These are phyloP conservation scores for Bellardia pandia DNA, from an alignment of 2,888 invertebrate genomes.

Conservation along the genomic window DNA sequence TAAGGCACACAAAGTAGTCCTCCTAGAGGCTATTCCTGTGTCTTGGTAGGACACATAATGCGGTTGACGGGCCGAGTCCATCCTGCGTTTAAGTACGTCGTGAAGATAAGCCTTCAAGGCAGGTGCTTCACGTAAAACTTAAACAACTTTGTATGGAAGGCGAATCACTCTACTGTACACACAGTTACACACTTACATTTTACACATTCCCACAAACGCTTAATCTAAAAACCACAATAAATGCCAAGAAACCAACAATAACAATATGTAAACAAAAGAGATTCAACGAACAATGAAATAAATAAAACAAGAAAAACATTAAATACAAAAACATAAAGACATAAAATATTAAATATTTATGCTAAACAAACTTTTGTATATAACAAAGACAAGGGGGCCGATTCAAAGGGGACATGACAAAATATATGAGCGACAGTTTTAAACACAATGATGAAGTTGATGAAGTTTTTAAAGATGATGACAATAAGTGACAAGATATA, in stretches of 20 bases:
- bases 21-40: too few relatives aligned
- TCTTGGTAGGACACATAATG: too few relatives aligned
- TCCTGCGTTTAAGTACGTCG: too few relatives aligned
- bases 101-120: too few relatives aligned
- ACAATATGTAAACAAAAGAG: not conserved
- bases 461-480: not conserved
- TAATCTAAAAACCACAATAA: not conserved
- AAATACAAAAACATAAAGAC: not conserved
- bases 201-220: not conserved
- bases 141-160: too few relatives aligned
- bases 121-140: too few relatives aligned
- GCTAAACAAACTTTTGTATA: not conserved
- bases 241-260: not conserved
- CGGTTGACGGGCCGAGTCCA: too few relatives aligned
- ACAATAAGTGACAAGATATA: not conserved
- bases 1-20: too few relatives aligned
- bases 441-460: not conserved
- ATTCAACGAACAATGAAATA: too few relatives aligned
- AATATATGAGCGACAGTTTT: not conserved
- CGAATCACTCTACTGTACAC: too few relatives aligned
- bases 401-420: not conserved
- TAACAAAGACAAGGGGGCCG: not conserved
- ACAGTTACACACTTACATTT: not conserved
- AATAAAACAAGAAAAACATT: not conserved
- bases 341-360: conserved; percentile 30